Conservation (phyloP, 2,113 vertebrate species). For the Desmodus rotundus region DNA sequence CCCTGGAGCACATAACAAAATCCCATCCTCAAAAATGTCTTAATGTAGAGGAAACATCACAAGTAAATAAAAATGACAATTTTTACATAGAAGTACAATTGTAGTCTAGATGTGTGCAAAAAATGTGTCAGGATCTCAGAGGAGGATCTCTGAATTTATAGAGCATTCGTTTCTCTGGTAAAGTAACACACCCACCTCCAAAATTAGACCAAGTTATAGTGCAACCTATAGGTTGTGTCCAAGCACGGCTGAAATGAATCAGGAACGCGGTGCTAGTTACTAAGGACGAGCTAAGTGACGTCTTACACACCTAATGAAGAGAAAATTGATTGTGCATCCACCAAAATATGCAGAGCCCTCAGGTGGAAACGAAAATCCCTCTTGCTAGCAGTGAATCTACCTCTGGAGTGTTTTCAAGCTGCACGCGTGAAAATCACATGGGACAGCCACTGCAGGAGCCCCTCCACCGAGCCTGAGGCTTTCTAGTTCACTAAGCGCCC, state of each 20-base stretch:
- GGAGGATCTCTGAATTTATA: not conserved
- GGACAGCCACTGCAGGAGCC: not conserved
- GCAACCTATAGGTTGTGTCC: not conserved
- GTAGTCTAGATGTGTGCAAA: not conserved
- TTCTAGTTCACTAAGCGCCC: not conserved
- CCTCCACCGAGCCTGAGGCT: not conserved
- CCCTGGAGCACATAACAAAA: not conserved
- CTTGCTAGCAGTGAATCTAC: not conserved
- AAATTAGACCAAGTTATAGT: not conserved
- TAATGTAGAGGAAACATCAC: not conserved
- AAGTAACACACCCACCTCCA: not conserved
- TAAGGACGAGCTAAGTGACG: not conserved
- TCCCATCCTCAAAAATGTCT: not conserved
- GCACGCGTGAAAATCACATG: not conserved
- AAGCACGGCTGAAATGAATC: constrained; percentile 21
- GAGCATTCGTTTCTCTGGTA: not conserved
- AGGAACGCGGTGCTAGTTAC: constrained; percentile 23
- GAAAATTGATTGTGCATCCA: constrained; percentile 27
- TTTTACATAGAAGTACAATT: not conserved
- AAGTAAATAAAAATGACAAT: not conserved
- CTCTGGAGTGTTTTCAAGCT: not conserved
- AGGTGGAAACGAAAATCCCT: not conserved
- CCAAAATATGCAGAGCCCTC: not conserved
- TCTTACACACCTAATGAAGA: constrained; percentile 2
- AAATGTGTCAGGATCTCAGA: not conserved